phyloP scores from a whole-genome alignment of 2,797 vertebrate genomes.

The Channallabes apus region DNA sequence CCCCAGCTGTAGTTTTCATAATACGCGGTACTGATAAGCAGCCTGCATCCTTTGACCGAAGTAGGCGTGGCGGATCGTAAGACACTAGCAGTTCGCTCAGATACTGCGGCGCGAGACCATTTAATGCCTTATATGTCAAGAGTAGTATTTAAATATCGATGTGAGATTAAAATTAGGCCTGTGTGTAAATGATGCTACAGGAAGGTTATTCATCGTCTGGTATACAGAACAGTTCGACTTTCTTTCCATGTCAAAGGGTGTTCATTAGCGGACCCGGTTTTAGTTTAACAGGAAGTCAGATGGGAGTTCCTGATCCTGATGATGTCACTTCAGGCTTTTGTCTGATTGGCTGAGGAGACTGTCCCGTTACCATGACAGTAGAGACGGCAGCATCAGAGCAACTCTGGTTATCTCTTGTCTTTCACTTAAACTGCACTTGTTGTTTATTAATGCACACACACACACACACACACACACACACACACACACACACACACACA shows the following conservation, averaged over 20 bases:
- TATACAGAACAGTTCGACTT: not conserved
- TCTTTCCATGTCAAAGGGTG: not conserved
- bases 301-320: not conserved
- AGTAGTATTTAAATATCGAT: too few relatives aligned
- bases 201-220: not conserved
- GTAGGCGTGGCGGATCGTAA: too few relatives aligned
- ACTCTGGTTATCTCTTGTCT: not conserved
- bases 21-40: too few relatives aligned
- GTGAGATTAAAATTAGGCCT: not conserved
- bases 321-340: not conserved
- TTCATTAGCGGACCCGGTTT: not conserved
- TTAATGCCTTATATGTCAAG: too few relatives aligned
- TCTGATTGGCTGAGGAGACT: slow-evolving; percentile 21
- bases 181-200: not conserved
- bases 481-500: slow-evolving; percentile 24
- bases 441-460: not conserved
- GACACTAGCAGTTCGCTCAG: too few relatives aligned
- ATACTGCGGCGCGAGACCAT: too few relatives aligned
- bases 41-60: too few relatives aligned
- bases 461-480: slow-evolving; percentile 2
- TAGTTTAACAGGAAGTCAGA: not conserved
- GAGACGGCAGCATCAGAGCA: slow-evolving; percentile 1
- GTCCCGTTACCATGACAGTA: slow-evolving; percentile 38
- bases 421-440: slow-evolving; percentile 17
- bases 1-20: too few relatives aligned